Evolutionary conservation across 2,888 invertebrate species (phyloP), one percentile per base, ranked within the genome.

Genomic region (Willowsia nigromaculata): DNA sequence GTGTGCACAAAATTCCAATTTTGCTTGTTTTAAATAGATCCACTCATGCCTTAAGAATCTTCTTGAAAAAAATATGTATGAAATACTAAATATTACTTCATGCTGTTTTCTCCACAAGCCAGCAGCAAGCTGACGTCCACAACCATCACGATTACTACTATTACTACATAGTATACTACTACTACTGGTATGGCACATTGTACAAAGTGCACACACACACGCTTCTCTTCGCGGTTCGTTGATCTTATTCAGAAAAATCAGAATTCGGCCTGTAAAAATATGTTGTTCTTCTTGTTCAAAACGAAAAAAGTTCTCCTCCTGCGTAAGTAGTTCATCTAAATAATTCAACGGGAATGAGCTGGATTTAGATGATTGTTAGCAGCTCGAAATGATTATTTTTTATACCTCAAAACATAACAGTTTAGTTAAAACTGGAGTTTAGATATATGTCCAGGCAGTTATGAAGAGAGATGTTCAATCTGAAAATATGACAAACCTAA

Each of bases 41-140:
- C 84, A 88, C 84, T 88, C 88, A 84, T 53, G 88, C 84, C 22
- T 88, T 84, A 88, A 88, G 59, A 88, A 84, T 78, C 76, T 83
- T 81, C 76, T 83, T 81, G 81, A 87, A 71, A 82, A 56, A 80
- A 80, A 22, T 18, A 74, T 74, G 37, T 33, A 33, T 18, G 13
- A 33, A 68, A 43, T 40, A 27, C n/a, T 9, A 78, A 80, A 78
- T 80, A 82, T 74, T 74, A 74, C 74, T 87, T 25, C 87, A 87
- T 87, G 87, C 87, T 87, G 87, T 37, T 87, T 78, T 81, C 50
- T 80, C 82, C 50, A 53, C 87, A 87, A 84, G 84, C 83, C 43
- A 65, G 65, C 9, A 6, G 43, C 84, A 80, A 78, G 68, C 78
- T 65, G 68, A 84, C 84, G 88, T 83, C 83, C 78, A 76, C 5